A percentile compares a stretch with the other conserved stretches of the same genome.
Evolutionary conservation across 1,140 invertebrate genomes (phyloP).

Genomic region (Apis mellifera): Amel_HAv3.1 CM009941.2:4423501-4424000

Average conservation of each 20-base stretch:
- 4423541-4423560: too few relatives aligned
- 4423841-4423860: slow-evolving; percentile 84
- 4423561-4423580: slow-evolving; percentile 83
- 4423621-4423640: slow-evolving; percentile 87
- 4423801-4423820: slow-evolving; percentile 80
- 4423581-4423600: slow-evolving; percentile 91
- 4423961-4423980: background rate
- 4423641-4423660: slow-evolving; percentile 84
- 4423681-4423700: slow-evolving; percentile 82
- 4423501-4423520: too few relatives aligned
- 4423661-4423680: slow-evolving; percentile 80
- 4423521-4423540: too few relatives aligned
- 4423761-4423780: slow-evolving; percentile 77
- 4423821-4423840: slow-evolving; percentile 82
- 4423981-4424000: background rate
- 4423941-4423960: slow-evolving; percentile 63
- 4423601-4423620: slow-evolving; percentile 89
- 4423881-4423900: slow-evolving; percentile 79
- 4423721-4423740: slow-evolving; percentile 70
- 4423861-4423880: slow-evolving; percentile 87
- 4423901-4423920: slow-evolving; percentile 78
- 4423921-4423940: slow-evolving; percentile 84
- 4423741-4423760: slow-evolving; percentile 83
- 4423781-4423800: slow-evolving; percentile 67
- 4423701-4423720: slow-evolving; percentile 85